Base-by-base conservation (phyloP, 2,888 invertebrate genomes). In the Macrosoma leucophasiata region DNA sequence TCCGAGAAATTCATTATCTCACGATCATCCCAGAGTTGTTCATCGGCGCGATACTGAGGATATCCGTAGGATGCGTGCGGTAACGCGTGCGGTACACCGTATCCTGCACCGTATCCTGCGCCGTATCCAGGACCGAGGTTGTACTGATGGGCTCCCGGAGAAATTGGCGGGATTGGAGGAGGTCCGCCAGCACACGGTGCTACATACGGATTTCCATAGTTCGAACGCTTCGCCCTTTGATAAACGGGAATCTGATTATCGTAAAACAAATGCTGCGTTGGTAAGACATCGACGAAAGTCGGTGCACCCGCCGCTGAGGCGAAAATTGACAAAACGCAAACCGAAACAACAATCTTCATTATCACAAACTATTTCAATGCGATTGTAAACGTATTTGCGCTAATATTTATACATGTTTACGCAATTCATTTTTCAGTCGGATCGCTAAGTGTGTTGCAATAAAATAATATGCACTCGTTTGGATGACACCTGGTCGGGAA, bases 341-440 rank as follows among this genome's bases (percentile, higher is more conserved):
- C 45, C 30, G 56, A 54, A 41, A 59, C 36, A 28, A 59, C 52
- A 33, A 58, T 49, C 61, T 67, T 67, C 77, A 77, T 78, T 50
- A 48, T 69, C 48, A 44, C 42, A 39, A 27, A 29, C 38, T 45
- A 46, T 54, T 46, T 50, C 52, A 62, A 66, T 54, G 52, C 58
- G 24, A 25, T 15, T 29, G 20, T 20, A 9, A 15, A 21, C 17
- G 17, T 13, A 21, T 14, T 44, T 49, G 45, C 54, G 60, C 57
- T 61, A 62, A 64, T 69, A 67, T 77, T 74, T 71, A 75, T 73
- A 73, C 58, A 56, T 40, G 51, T 53, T 50, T 55, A 48, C 47
- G 53, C 42, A 52, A 53, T 36, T 46, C 28, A 41, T 48, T 50
- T 62, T 58, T 53, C 48, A 43, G 48, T 43, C 47, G 47, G 24